Percentiles rank a stretch among this genome's conserved stretches.
These are phyloP conservation scores for Drosophila kurseongensis DNA, from an alignment of 1,140 invertebrate species.

Conservation along the genomic window DNA sequence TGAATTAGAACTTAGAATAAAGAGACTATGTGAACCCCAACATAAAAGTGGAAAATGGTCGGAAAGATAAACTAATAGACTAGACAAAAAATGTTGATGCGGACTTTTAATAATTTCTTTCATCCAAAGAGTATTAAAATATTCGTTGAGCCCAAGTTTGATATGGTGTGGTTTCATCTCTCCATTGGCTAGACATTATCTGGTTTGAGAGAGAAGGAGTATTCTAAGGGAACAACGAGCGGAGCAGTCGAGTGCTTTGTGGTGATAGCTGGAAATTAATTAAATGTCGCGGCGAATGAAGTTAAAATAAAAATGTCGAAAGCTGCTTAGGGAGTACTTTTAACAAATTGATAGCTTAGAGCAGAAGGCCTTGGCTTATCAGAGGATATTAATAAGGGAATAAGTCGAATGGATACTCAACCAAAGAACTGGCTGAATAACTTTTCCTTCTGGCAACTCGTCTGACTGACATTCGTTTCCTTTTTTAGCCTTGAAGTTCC, in stretches of 20 bases:
- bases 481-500: background rate
- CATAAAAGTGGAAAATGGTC: too few relatives aligned
- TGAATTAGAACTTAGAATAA: too few relatives aligned
- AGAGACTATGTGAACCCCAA: too few relatives aligned
- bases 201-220: conserved; percentile 20
- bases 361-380: conserved; percentile 11
- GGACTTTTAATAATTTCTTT: too few relatives aligned
- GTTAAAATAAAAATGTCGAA: conserved; percentile 58
- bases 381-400: conserved; percentile 37
- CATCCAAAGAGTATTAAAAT: conserved; percentile 1
- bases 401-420: conserved; percentile 1
- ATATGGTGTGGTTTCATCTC: conserved; percentile 20
- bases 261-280: conserved; percentile 75
- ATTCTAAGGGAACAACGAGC: conserved; percentile 36
- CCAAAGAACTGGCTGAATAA: background rate
- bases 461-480: conserved; percentile 46
- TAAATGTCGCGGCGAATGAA: conserved; percentile 63
- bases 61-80: too few relatives aligned
- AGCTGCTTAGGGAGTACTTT: conserved; percentile 24
- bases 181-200: conserved; percentile 62
- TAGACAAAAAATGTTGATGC: too few relatives aligned
- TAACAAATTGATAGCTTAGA: conserved; percentile 4
- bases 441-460: background rate
- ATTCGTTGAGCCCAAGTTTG: background rate
- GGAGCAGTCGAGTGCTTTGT: conserved; percentile 49